Conservation (phyloP, 2,888 invertebrate genomes). For the Apamea sordens region DNA sequence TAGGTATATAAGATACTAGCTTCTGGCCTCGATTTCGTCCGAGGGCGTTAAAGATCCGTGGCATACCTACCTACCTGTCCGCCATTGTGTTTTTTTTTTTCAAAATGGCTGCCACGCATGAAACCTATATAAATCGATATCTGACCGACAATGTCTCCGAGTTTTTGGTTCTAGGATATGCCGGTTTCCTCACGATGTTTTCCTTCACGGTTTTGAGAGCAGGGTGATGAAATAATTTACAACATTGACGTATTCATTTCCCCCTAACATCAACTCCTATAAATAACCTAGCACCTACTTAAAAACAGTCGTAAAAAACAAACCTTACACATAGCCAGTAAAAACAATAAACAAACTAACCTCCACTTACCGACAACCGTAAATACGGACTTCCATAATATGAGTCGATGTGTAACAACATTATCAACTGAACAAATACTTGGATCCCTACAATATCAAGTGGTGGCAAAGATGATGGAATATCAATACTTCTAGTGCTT, state of each 20-base stretch:
- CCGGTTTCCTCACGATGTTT: too few species aligned
- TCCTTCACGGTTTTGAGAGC: too few species aligned
- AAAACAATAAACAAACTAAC: slow-evolving; percentile 28
- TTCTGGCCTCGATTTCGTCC: background rate
- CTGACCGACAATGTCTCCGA: too few species aligned
- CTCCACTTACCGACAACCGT: slow-evolving; percentile 35
- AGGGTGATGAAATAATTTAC: too few species aligned
- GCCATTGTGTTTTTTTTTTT: too few species aligned
- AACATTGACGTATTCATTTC: background rate
- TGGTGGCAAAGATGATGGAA: slow-evolving; percentile 47
- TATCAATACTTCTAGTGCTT: slow-evolving; percentile 44
- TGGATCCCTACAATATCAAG: slow-evolving; percentile 36
- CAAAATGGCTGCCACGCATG: too few species aligned
- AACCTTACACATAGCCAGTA: slow-evolving; percentile 20
- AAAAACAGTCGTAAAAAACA: background rate
- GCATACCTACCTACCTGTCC: too few species aligned
- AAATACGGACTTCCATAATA: slow-evolving; percentile 49
- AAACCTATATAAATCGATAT: too few species aligned
- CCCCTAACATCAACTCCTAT: background rate
- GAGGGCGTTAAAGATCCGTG: too few species aligned
- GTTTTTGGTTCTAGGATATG: too few species aligned
- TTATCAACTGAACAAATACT: slow-evolving; percentile 42
- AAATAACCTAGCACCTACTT: slow-evolving; percentile 18
- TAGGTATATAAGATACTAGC: background rate
- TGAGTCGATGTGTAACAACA: background rate